A percentile compares a stretch with the other conserved stretches of the same genome.
phyloP scores from a whole-genome alignment of 2,888 invertebrate species.

The Platynereis dumerilii region DNA sequence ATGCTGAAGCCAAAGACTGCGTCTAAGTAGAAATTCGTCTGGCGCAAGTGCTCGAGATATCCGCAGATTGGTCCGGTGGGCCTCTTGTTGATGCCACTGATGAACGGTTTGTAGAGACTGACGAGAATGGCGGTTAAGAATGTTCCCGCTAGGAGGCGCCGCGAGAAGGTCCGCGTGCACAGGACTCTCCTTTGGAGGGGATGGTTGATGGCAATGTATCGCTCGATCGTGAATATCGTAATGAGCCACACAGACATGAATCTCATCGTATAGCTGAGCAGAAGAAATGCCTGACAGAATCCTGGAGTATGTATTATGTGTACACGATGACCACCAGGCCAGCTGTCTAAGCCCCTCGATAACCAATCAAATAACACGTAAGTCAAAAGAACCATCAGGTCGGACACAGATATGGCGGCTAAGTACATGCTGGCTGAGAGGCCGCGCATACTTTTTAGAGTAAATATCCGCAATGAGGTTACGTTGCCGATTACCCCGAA shows the following conservation, averaged over 20 bases:
- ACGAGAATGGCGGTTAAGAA: constrained; percentile 40
- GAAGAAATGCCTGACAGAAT: constrained; percentile 77
- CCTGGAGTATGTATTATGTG: constrained; percentile 62
- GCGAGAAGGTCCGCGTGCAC: constrained; percentile 48
- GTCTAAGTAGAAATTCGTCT: constrained; percentile 51
- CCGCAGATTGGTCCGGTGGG: constrained; percentile 41
- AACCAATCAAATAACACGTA: constrained; percentile 59
- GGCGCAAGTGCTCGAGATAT: constrained; percentile 36
- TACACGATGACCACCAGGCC: constrained; percentile 35
- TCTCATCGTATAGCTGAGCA: constrained; percentile 67
- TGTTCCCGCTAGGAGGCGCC: constrained; percentile 44
- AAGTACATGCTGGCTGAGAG: constrained; percentile 79
- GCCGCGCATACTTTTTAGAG: constrained; percentile 73
- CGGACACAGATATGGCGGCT: constrained; percentile 79
- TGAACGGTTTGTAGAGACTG: constrained; percentile 50
- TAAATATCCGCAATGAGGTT: constrained; percentile 69
- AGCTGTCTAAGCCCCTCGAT: constrained; percentile 45
- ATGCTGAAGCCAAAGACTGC: constrained; percentile 46
- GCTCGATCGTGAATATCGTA: constrained; percentile 54
- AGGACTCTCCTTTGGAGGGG: constrained; percentile 48
- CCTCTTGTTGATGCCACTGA: constrained; percentile 38
- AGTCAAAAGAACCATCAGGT: constrained; percentile 74
- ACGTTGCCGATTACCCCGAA: constrained; percentile 17
- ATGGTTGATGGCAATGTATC: constrained; percentile 55
- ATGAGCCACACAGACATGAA: constrained; percentile 58